Base-by-base conservation (phyloP, 2,888 invertebrate species). In the Amphipyra tragopoginis region DNA sequence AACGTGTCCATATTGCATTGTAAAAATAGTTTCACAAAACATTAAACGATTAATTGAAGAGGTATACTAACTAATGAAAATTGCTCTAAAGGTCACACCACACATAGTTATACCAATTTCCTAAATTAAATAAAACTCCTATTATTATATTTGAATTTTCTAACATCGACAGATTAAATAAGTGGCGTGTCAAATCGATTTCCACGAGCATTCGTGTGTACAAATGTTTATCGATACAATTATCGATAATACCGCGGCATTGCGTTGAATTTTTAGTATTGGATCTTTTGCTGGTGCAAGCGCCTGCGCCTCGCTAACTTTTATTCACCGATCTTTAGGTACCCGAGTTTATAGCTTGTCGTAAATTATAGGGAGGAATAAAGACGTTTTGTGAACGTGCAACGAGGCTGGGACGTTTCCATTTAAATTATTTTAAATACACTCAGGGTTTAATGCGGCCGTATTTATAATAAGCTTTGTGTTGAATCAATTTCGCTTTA, bases 391-490 rank as follows among this genome's bases (percentile, higher is more conserved):
- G 89, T 92, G 86, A 86, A 86, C 86, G 81, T 74, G 76, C 75
- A 83, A 81, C 84, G 86, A 86, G 83, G 80, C 79, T 81, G 77
- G 83, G 88, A 90, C 88, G 86, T 89, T 92, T 91, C 88, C 89
- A 92, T 93, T 93, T 90, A 90, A 91, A 91, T 91, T 90, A 90
- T 90, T 89, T 91, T 89, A 90, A 86, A 91, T 90, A 88, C 86
- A 83, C 83, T 79, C 84, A 49, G 77, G 75, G 75, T 88, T 90
- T 87, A 86, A 85, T 84, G 75, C 67, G 63, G 75, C 80, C 77
- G 74, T 86, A 85, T 85, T 86, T 84, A 84, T 90, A 91, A 89
- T 90, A 89, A 85, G 86, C 82, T 87, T 84, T 88, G 84, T 89
- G 85, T 86, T 86, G 89, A 90, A 89, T 91, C 90, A 92, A 92